Percentiles rank a stretch among this genome's conserved stretches.
Evolutionary conservation across 2,888 invertebrate genomes (phyloP).

Genomic region (Dicranocentrus wangi): DNA sequence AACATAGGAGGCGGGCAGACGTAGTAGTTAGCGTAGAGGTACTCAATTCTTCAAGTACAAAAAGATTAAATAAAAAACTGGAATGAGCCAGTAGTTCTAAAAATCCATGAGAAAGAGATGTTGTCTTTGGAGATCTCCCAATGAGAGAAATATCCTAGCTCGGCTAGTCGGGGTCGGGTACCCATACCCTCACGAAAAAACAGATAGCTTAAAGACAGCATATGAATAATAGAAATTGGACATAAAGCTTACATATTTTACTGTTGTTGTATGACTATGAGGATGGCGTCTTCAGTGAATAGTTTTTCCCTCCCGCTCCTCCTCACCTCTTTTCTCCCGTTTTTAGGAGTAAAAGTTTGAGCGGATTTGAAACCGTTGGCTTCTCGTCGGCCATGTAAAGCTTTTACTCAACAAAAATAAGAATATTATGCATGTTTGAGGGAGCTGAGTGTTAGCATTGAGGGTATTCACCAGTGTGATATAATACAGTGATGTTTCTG

Average conservation of each 20-base stretch:
- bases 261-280: constrained; percentile 32
- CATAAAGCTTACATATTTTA: constrained; percentile 61
- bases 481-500: constrained; percentile 38
- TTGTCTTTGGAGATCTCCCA: constrained; percentile 29
- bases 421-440: constrained; percentile 50
- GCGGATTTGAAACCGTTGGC: constrained; percentile 53
- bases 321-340: background rate
- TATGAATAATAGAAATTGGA: constrained; percentile 59
- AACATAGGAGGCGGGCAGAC: no score
- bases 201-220: constrained; percentile 43
- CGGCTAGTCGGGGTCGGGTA: no score
- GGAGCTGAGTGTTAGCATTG: no score
- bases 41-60: no score
- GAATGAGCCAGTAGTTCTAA: no score
- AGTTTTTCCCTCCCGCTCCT: constrained; percentile 4
- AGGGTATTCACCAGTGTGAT: constrained; percentile 9
- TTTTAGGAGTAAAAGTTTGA: constrained; percentile 30
- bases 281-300: background rate
- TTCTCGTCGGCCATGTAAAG: constrained; percentile 15
- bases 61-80: no score
- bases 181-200: no score
- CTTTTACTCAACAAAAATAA: constrained; percentile 29
- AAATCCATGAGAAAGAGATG: background rate
- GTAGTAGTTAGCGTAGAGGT: no score
- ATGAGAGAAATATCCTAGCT: no score